Evolutionary conservation across 2,113 vertebrate species (phyloP), one percentile per base, ranked within the genome.

Genomic region (Melanotaenia duboulayi): DNA sequence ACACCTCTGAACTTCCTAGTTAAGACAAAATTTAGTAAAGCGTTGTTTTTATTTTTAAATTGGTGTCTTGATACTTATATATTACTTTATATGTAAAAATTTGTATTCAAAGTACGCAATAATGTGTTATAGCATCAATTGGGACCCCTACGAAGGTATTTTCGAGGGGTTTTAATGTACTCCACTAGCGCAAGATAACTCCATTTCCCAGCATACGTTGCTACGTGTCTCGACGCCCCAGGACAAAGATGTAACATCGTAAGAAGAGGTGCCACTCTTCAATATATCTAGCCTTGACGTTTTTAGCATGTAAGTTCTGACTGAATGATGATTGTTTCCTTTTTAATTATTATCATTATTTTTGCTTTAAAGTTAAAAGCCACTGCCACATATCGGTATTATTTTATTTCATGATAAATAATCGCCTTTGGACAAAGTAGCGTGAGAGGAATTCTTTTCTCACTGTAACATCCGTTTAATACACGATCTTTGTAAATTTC

Each of bases 1-100:
- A 95, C 89, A 23, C 37, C 0, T 6, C 8, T 7, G 32, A 13
- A 85, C 84, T 93, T 93, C 92, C 89, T 77, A 76, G 64, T 80
- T 82, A 24, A 11, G 22, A 17, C 4, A 4, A 28, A 40, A 51
- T 49, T 39, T 0, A 9, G 1, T 7, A 58, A 73, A 65, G 1
- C 0, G 10, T 19, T 7, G 60, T 71, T 50, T 28, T 71, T 73
- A 51, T 9, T 8, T 14, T 46, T 0, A 56, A 23, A 46, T 14
- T 0, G 2, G 0, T 1, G 0, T 0, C 40, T 48, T 4, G 0
- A 23, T n/a, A 7, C 5, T 35, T 52, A 7, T 46, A 2, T 6
- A 42, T 16, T 3, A 4, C 3, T 35, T 11, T n/a, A 11, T 0
- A 2, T n/a, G 8, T 35, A 8, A 35, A 1, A 35, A 35, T 1